Percentiles rank a stretch among this genome's conserved stretches.
These are phyloP conservation scores for Aphidius colemani DNA, from an alignment of 2,888 invertebrate species.

Conservation along the genomic window DNA sequence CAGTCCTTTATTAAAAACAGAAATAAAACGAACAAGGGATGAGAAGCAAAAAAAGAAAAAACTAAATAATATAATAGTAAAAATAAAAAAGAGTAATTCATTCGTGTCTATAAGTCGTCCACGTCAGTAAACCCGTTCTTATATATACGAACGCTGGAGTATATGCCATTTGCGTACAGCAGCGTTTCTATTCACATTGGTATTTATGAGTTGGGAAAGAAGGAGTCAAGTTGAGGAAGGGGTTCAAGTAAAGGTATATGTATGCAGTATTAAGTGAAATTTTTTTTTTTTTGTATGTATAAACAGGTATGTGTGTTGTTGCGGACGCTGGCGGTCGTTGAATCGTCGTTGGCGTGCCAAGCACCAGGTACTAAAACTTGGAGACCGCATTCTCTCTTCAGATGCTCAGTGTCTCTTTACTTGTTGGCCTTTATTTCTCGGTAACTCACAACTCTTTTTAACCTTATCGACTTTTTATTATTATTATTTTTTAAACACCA, in stretches of 20 bases:
- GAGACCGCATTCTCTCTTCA: conserved; percentile 22
- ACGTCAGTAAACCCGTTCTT: conserved; percentile 20
- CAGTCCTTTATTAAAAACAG: neutral
- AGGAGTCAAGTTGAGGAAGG: conserved; percentile 18
- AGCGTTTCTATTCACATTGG: conserved; percentile 24
- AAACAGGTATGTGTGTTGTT: neutral
- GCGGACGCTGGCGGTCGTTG: conserved; percentile 23
- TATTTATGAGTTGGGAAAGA: conserved; percentile 22
- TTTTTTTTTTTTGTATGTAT: neutral
- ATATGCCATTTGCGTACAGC: conserved; percentile 27
- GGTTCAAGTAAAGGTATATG: conserved; percentile 18
- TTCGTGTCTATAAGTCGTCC: conserved; percentile 19
- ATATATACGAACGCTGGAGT: conserved; percentile 4
- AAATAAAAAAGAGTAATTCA: conserved; percentile 14
- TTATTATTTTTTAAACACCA: neutral
- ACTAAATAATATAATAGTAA: conserved; percentile 1
- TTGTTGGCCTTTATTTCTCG: conserved; percentile 33
- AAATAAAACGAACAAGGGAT: no score
- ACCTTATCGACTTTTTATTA: conserved; percentile 20
- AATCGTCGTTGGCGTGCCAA: conserved; percentile 29
- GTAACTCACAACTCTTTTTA: conserved; percentile 16
- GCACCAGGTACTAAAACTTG: conserved; percentile 22
- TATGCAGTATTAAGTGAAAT: conserved; percentile 8
- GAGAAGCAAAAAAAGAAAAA: neutral
- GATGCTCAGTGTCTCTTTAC: conserved; percentile 23